Conservation (phyloP, 2,113 vertebrate genomes). For the Sylvietta virens region DNA sequence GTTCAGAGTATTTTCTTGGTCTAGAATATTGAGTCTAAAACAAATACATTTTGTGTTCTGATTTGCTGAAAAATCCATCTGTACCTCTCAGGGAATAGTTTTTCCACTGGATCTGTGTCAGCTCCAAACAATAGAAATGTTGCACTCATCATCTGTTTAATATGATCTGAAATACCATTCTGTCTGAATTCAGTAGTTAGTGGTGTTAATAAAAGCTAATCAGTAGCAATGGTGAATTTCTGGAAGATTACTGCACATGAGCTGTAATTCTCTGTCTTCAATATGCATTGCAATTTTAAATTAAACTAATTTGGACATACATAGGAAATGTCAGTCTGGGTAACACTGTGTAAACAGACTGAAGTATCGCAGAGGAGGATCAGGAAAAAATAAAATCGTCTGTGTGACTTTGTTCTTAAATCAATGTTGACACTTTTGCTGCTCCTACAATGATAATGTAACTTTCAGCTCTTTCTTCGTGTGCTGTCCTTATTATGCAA, state of each 20-base stretch:
- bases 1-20: conserved; percentile 64
- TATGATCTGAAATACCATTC: conserved; percentile 58
- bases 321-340: conserved; percentile 51
- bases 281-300: conserved; percentile 60
- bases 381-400: conserved; percentile 39
- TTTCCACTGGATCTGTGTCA: conserved; percentile 56
- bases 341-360: conserved; percentile 47
- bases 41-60: conserved; percentile 34
- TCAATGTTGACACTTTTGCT: conserved; percentile 57
- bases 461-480: not conserved
- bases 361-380: conserved; percentile 48
- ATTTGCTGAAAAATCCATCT: conserved; percentile 49
- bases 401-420: conserved; percentile 55
- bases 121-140: conserved; percentile 52
- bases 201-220: conserved; percentile 66
- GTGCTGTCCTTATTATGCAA: not conserved
- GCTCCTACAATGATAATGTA: conserved; percentile 26
- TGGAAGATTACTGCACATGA: not conserved
- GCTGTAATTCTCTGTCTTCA: conserved; percentile 64
- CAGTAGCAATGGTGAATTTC: conserved; percentile 59
- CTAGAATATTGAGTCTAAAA: conserved; percentile 65
- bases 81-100: conserved; percentile 6
- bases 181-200: conserved; percentile 40
- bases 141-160: conserved; percentile 22
- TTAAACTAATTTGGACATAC: conserved; percentile 61